Percentiles rank a stretch among this genome's conserved stretches.
Conservation (phyloP, 2,113 vertebrate genomes). For the Emydocephalus ijimae region DNA sequence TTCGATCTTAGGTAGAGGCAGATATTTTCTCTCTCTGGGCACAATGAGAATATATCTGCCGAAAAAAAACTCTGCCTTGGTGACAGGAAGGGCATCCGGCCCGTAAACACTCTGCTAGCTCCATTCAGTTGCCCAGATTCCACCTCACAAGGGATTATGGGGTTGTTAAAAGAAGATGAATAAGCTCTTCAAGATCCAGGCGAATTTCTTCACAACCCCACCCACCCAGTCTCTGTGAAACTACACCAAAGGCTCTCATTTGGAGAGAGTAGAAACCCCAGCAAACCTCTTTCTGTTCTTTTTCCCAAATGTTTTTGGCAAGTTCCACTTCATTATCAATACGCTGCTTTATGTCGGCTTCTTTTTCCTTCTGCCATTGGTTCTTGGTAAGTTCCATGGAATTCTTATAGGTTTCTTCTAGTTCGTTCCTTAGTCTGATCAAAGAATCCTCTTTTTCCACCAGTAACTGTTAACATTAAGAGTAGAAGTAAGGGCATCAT, state of each 20-base stretch:
- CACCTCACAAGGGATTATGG: too few species aligned
- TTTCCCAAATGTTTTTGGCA: constrained; percentile 69
- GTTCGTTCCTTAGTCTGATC: constrained; percentile 69
- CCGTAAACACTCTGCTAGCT: too few species aligned
- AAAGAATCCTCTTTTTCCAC: constrained; percentile 69
- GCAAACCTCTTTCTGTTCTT: constrained; percentile 74
- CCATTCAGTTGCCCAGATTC: too few species aligned
- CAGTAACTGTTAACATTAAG: constrained; percentile 39
- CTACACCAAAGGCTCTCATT: neutral
- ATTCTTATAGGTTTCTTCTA: constrained; percentile 72
- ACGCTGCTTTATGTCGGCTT: constrained; percentile 62
- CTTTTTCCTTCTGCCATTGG: constrained; percentile 77
- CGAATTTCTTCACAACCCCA: neutral
- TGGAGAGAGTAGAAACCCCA: neutral
- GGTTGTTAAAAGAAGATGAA: too few species aligned
- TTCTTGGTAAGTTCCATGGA: constrained; percentile 65
- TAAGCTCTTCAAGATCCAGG: neutral
- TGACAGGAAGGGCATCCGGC: too few species aligned
- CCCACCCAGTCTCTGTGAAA: neutral
- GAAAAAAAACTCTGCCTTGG: too few species aligned
- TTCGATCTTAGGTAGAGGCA: too few species aligned
- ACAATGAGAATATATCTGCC: too few species aligned
- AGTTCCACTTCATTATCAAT: constrained; percentile 66
- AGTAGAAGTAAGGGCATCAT: neutral
- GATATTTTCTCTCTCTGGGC: too few species aligned